Base-by-base conservation (phyloP, 2,113 vertebrate genomes). In the Salvator merianae region DNA sequence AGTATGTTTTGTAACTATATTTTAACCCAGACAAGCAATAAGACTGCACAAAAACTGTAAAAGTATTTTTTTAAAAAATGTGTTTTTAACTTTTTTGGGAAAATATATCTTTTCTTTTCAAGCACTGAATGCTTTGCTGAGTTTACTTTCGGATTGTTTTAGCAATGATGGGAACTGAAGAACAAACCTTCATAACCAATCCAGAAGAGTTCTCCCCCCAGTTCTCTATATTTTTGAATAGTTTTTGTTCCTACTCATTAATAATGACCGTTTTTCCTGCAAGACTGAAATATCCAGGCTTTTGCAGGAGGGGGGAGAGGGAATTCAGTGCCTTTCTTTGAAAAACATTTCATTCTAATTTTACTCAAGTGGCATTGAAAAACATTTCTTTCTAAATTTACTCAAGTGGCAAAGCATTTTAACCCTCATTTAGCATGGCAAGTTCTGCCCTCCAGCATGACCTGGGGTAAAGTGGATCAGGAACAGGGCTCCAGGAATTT, bases 381-480 rank as follows among this genome's bases (percentile, higher is more conserved):
- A 78, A 0, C 20, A 65, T 73, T 88, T 89, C 47, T 81, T 84
- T 92, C 55, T 6, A 89, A n/a, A 26, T 13, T 55, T 47, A 89
- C 63, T 86, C 79, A 89, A 70, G 71, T 84, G 84, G 7, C 6
- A 62, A 9, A 75, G 28, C 85, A 43, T 77, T 91, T 90, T 76
- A 66, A 78, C 7, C 76, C 28, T 86, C 59, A 59, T 80, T 90
- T 85, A 86, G 16, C 43, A 74, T 40, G 24, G 43, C 18, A 92
- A 5, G 66, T 82, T 78, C 66, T 82, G 74, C 79, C 68, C 85
- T 72, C 79, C 79, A 85, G 87, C 71, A 90, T 92, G 87, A 84
- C 74, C 30, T 47, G 22, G 71, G 69, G 71, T 16, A 32, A 62
- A 69, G 24, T 83, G 73, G 71, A 26, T 84, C 79, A 87, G 71